Evolutionary conservation across 2,797 vertebrate genomes (phyloP), one percentile per base, ranked within the genome.

Genomic region (Muscicapa comitata): DNA sequence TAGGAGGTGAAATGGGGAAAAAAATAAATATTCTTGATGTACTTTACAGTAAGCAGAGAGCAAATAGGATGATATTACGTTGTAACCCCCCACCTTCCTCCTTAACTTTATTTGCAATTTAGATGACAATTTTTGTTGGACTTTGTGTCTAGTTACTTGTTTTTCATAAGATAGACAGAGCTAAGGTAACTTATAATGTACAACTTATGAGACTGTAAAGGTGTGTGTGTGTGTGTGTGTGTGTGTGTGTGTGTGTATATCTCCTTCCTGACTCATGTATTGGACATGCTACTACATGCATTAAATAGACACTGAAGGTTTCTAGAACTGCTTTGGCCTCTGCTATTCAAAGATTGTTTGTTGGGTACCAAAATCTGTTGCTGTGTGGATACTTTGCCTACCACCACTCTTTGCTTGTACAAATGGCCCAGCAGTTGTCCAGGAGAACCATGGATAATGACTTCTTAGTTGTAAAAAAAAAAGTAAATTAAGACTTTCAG

Each of bases 361-460:
- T 67, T 66, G 59, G 11, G 19, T 61, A 62, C 84, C 66, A 78
- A 59, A 53, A 61, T 58, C 17, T 65, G 4, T 50, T 67, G 42
- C 33, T 63, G 2, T 61, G 7, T 18, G 28, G 25, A 26, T 42
- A 47, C 43, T 77, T 55, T 70, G 19, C 57, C 45, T 66, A 29
- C 28, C 25, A 29, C 9, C 0, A 0, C 25, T 74, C 29, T n/a
- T 77, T 29, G 12, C 11, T 82, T 25, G 37, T 83, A 59, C 63
- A 59, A 66, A n/a, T 29, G 12, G 33, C 71, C 28, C 40, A 76
- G 48, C 29, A 75, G 20, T 67, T 70, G n/a, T 72, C 31, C 50
- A 28, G 1, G 1, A n/a, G 40, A 78, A 26, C 24, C 20, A 37
- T 47, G 15, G 35, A 61, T 51, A 57, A 50, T 10, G 29, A 55